Evolutionary conservation across 64 coral and sea anemone species (phyloP).

Genomic region (Montipora sp.): DNA sequence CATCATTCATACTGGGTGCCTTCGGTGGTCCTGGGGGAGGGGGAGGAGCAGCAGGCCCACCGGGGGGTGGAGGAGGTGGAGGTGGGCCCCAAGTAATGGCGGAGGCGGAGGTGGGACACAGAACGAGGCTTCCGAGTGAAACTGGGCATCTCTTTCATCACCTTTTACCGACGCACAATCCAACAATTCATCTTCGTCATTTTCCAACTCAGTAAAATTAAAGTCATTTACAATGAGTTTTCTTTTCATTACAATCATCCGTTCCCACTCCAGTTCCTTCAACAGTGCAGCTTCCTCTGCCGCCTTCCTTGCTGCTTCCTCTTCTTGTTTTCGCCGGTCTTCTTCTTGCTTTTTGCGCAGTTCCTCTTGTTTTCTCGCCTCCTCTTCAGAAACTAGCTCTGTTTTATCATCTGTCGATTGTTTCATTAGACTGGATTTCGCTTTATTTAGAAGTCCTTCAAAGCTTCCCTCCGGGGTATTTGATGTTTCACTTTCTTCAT

Average conservation of each 20-base stretch:
- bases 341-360: slow-evolving; percentile 71
- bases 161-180: slow-evolving; percentile 35
- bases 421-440: slow-evolving; percentile 43
- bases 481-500: slow-evolving; percentile 52
- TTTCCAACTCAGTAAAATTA: slow-evolving; percentile 93
- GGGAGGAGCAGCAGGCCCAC: slow-evolving; percentile 59
- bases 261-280: slow-evolving; percentile 97
- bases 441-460: slow-evolving; percentile 57
- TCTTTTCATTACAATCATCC: slow-evolving; percentile 93
- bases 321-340: slow-evolving; percentile 68
- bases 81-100: slow-evolving; percentile 48
- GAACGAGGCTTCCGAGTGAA: slow-evolving; percentile 53
- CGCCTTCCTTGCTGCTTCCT: slow-evolving; percentile 74
- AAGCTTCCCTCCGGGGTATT: slow-evolving; percentile 23
- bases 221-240: slow-evolving; percentile 96
- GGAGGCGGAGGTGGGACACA: slow-evolving; percentile 72
- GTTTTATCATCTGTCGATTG: not conserved
- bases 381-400: slow-evolving; percentile 50
- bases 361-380: slow-evolving; percentile 63
- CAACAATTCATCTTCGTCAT: slow-evolving; percentile 91
- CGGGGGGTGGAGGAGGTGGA: slow-evolving; percentile 78
- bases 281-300: slow-evolving; percentile 83
- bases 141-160: slow-evolving; percentile 78
- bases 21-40: slow-evolving; percentile 75
- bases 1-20: slow-evolving; percentile 26